Evolutionary conservation across 2,797 vertebrate species (phyloP).

Genomic region (Schizopygopsis malacanthus): DNA sequence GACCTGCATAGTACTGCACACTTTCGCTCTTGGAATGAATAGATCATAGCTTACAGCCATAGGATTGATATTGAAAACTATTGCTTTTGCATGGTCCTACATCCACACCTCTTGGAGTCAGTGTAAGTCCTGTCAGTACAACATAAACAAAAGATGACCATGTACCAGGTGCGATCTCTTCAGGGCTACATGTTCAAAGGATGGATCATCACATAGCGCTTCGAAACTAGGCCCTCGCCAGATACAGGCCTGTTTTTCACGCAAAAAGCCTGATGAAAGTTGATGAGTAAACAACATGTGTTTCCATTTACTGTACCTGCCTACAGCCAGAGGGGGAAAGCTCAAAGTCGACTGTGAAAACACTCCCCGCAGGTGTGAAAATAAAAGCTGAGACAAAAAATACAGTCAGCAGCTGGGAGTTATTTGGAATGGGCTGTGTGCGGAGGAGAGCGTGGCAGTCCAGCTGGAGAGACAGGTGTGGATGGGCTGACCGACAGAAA

Average conservation of each 20-base stretch:
- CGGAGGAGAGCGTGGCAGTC: slow-evolving; percentile 70
- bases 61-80: neutral
- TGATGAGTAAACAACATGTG: slow-evolving; percentile 80
- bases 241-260: slow-evolving; percentile 35
- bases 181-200: neutral
- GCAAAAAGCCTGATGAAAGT: slow-evolving; percentile 48
- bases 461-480: slow-evolving; percentile 81
- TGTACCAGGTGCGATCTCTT: neutral
- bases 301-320: slow-evolving; percentile 76
- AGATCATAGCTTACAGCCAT: neutral
- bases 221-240: neutral
- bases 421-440: slow-evolving; percentile 71
- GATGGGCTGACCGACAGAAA: slow-evolving; percentile 74
- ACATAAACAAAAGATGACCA: neutral
- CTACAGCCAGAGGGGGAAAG: slow-evolving; percentile 76
- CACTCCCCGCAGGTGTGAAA: slow-evolving; percentile 88
- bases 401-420: slow-evolving; percentile 87
- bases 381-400: slow-evolving; percentile 90
- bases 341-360: slow-evolving; percentile 76
- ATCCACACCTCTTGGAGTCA: neutral
- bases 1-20: neutral
- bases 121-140: neutral
- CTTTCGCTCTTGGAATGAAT: neutral
- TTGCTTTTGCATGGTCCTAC: neutral
- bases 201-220: neutral